Evolutionary conservation across 2,797 vertebrate genomes (phyloP).

Genomic region (Siniperca undulata): DNA sequence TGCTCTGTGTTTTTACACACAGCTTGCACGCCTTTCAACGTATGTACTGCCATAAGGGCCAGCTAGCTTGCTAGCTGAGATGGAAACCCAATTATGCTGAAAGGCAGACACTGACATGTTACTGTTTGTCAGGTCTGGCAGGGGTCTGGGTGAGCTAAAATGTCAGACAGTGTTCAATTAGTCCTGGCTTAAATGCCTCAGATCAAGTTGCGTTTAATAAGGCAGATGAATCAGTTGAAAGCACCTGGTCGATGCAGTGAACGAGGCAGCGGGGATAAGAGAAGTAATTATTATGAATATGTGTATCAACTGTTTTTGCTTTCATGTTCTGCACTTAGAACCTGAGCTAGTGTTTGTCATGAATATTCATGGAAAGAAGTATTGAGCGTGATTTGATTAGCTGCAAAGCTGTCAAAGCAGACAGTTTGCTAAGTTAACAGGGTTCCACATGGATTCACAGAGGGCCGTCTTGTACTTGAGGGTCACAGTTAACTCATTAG

Average conservation of each 20-base stretch:
- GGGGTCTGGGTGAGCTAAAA: slow-evolving; percentile 61
- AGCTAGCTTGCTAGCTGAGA: slow-evolving; percentile 27
- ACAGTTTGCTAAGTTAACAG: slow-evolving; percentile 33
- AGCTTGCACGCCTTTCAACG: slow-evolving; percentile 18
- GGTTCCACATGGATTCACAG: slow-evolving; percentile 36
- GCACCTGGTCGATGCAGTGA: slow-evolving; percentile 53
- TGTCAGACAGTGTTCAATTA: slow-evolving; percentile 79
- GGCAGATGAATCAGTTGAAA: slow-evolving; percentile 64
- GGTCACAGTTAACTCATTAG: slow-evolving; percentile 33
- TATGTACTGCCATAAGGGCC: slow-evolving; percentile 19
- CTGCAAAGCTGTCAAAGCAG: slow-evolving; percentile 19
- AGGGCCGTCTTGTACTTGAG: neutral
- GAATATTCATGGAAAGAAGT: slow-evolving; percentile 46
- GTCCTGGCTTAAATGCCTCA: slow-evolving; percentile 65
- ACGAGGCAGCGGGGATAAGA: neutral
- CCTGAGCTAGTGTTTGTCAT: slow-evolving; percentile 15
- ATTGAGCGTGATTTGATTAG: slow-evolving; percentile 33
- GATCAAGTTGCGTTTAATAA: slow-evolving; percentile 66
- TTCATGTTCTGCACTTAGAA: slow-evolving; percentile 42
- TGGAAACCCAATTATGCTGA: slow-evolving; percentile 72
- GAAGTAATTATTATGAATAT: slow-evolving; percentile 50
- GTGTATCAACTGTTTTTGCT: slow-evolving; percentile 34
- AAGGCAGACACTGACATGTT: slow-evolving; percentile 61
- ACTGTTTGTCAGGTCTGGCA: slow-evolving; percentile 68
- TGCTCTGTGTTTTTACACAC: slow-evolving; percentile 46